Evolutionary conservation across 2,113 vertebrate genomes (phyloP), one percentile per base, ranked within the genome.

Genomic region (Alethe diademata): DNA sequence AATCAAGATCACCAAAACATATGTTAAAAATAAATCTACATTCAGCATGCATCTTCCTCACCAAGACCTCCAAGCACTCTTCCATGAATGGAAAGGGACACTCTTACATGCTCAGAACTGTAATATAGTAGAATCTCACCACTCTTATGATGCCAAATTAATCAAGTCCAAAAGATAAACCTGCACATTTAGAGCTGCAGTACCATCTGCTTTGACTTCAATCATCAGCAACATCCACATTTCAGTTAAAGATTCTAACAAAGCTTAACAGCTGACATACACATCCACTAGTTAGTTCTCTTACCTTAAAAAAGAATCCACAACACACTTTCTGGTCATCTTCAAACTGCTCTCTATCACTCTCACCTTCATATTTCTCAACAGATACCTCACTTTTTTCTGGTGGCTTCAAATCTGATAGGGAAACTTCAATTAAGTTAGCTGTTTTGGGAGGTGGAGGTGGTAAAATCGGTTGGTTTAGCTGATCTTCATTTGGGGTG

Each of bases 291-390:
- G 25, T 53, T 33, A 57, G 25, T 53, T 75, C 66, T 90, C 95
- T 91, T 97, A 99, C 99, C 99, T 99, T 99, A 86, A 99, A 99
- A 95, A 99, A 99, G 98, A 99, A 99, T 64, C 99, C 99, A 89
- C 98, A 99, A 96, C 98, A 99, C 47, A 98, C 98, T 97, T 98
- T 99, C 97, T 99, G 99, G 38, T 99, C 99, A 36, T 99, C 98
- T n/a, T 99, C 98, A 48, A 95, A 82, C 43, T 96, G 98, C 50
- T 99, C 99, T 93, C 93, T 96, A 50, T 94, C 98, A 94, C 97
- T 97, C 78, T 99, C 98, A 75, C 94, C 96, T 64, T 98, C 99
- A 8, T 96, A 96, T 73, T 92, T 97, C 73, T 99, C 99, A 75
- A 98, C 95, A 29, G 98, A 78, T 2, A 88, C 97, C 57, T 98